phyloP scores from a whole-genome alignment of 1,140 invertebrate species.

The Mesaphorura yosii region DNA sequence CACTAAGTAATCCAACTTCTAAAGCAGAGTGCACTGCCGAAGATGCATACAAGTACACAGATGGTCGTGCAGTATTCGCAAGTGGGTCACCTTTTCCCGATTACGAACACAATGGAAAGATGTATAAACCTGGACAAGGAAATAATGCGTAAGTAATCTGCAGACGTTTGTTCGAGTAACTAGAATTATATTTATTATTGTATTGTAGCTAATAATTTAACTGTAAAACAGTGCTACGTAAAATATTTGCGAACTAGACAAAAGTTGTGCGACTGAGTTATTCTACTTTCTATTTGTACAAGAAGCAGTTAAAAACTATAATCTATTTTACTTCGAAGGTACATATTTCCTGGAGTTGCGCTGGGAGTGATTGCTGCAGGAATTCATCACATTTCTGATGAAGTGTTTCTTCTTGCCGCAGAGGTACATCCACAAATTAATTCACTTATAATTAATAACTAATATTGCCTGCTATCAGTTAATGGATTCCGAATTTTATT shows the following conservation, averaged over 20 bases:
- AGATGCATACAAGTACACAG: constrained; percentile 71
- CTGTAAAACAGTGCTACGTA: no score
- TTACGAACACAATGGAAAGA: constrained; percentile 62
- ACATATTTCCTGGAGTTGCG: constrained; percentile 40
- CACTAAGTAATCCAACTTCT: constrained; percentile 88
- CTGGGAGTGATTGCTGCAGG: constrained; percentile 70
- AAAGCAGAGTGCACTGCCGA: constrained; percentile 97
- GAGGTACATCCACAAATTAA: constrained; percentile 43
- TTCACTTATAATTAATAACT: not conserved
- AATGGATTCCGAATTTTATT: constrained; percentile 18
- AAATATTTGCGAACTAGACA: no score
- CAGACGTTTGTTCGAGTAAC: constrained; percentile 81
- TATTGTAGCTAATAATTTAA: not conserved
- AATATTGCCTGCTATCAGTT: not conserved
- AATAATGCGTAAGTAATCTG: constrained; percentile 98
- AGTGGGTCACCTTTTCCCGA: constrained; percentile 84
- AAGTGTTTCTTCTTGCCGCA: constrained; percentile 78
- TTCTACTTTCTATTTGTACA: no score
- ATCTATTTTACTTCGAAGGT: no score
- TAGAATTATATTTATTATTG: not conserved
- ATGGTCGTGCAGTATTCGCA: constrained; percentile 75
- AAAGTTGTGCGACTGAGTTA: no score
- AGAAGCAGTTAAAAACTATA: no score
- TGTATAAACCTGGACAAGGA: constrained; percentile 76
- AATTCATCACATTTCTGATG: constrained; percentile 72